Evolutionary conservation across 2,888 invertebrate genomes (phyloP), one percentile per base, ranked within the genome.

Genomic region (Meloe dianella): DNA sequence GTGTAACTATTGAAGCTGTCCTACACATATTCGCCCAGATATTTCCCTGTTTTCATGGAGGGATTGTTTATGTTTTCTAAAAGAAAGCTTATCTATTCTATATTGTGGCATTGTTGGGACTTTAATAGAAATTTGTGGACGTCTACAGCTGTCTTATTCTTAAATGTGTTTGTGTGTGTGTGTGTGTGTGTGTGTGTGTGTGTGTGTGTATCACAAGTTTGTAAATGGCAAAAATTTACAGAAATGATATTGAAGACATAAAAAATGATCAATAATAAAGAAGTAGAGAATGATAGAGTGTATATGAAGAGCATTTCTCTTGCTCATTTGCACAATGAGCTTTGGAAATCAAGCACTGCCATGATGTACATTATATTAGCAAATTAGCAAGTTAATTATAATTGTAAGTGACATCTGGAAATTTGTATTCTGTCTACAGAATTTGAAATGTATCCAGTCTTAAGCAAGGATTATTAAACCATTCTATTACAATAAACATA

Each of bases 321-420:
- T 38, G 47, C 20, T 47, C 47, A 47, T 47, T 51, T 51, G 14
- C 12, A 57, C 57, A 12, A n/a, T 41, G 24, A 57, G 57, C 61
- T 58, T n/a, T 64, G 57, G 47, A 64, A 29, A 56, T 61, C 17
- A 64, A 68, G 63, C 60, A 68, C 61, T 75, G 73, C 74, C 74
- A 71, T 67, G 69, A 70, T 75, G 75, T 77, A 75, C 74, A 77
- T 78, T 75, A 79, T 74, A 71, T 71, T 74, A 74, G 78, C 76
- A 75, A 81, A 82, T 82, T 82, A 82, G 80, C 82, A 81, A 81
- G 80, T 82, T 82, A 82, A 81, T 82, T 82, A 79, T 81, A 78
- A 81, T 80, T 82, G 82, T 78, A 79, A 78, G 78, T 80, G 82
- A 81, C 82, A 80, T 78, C 75, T 77, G 74, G 76, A 81, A 80